These are phyloP conservation scores for Cyphomyrus plagiostoma DNA, from an alignment of 2,113 vertebrate genomes.

Conservation along the genomic window DNA sequence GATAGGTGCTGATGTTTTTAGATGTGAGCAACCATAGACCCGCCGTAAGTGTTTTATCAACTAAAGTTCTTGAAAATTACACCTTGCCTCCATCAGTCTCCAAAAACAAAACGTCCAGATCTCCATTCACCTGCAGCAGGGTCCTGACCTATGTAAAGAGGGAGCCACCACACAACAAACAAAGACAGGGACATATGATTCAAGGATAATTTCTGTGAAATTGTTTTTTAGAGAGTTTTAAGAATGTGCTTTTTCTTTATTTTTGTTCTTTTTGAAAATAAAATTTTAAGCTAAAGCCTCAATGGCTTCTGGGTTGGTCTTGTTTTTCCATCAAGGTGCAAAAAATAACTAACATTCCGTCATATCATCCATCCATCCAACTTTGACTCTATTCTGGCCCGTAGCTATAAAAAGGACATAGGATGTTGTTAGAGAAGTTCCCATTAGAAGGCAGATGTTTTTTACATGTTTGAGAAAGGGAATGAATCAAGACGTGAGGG, in stretches of 20 bases:
- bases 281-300: conserved; percentile 60
- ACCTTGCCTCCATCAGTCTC: conserved; percentile 32
- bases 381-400: neutral
- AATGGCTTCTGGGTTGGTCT: neutral
- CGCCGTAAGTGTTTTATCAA: conserved; percentile 36
- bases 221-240: conserved; percentile 72
- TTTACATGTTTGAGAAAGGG: neutral
- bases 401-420: neutral
- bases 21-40: conserved; percentile 27
- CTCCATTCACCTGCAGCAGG: neutral
- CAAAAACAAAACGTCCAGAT: neutral
- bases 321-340: neutral
- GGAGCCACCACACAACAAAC: conserved; percentile 24
- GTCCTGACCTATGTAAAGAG: conserved; percentile 33
- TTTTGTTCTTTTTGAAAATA: conserved; percentile 65
- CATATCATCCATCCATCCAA: neutral
- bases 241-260: conserved; percentile 65
- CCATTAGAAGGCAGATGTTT: neutral
- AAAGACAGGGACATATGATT: conserved; percentile 66
- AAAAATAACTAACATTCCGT: neutral
- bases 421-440: neutral
- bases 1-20: conserved; percentile 33
- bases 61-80: conserved; percentile 45
- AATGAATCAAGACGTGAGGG: neutral
- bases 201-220: conserved; percentile 77